Evolutionary conservation across 2,888 invertebrate species (phyloP).

Genomic region (Leuctra nigra): DNA sequence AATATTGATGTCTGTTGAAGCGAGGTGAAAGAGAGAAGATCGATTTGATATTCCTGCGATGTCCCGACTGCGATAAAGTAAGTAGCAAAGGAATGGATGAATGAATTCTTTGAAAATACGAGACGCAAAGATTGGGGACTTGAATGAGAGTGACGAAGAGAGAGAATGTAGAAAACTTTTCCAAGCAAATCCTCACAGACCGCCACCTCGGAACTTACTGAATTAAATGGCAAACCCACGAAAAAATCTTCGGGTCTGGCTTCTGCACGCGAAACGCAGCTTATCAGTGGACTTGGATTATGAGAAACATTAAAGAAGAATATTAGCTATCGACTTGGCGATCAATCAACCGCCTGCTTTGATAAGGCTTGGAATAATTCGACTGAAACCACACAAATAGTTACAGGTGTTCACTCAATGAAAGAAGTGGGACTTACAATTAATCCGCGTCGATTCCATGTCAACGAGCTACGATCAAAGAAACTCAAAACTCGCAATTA

Average conservation of each 20-base stretch:
- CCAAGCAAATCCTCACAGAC: background rate
- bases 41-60: slow-evolving; percentile 19
- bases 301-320: slow-evolving; percentile 1
- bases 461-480: too few relatives aligned
- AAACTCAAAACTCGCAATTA: too few relatives aligned
- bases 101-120: background rate
- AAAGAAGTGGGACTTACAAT: too few relatives aligned
- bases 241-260: background rate
- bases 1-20: slow-evolving; percentile 16
- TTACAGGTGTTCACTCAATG: too few relatives aligned
- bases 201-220: background rate
- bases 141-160: background rate
- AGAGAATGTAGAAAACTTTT: background rate
- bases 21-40: slow-evolving; percentile 6
- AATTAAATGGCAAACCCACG: slow-evolving; percentile 2
- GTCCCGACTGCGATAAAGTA: slow-evolving; percentile 9
- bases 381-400: too few relatives aligned
- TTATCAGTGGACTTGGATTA: background rate
- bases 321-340: too few relatives aligned
- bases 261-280: slow-evolving; percentile 7
- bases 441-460: too few relatives aligned
- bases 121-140: too few relatives aligned
- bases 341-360: too few relatives aligned
- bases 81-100: slow-evolving; percentile 1
- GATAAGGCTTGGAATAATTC: too few relatives aligned